Evolutionary conservation across 2,888 invertebrate genomes (phyloP), one percentile per base, ranked within the genome.

Genomic region (Lithosia quadra): DNA sequence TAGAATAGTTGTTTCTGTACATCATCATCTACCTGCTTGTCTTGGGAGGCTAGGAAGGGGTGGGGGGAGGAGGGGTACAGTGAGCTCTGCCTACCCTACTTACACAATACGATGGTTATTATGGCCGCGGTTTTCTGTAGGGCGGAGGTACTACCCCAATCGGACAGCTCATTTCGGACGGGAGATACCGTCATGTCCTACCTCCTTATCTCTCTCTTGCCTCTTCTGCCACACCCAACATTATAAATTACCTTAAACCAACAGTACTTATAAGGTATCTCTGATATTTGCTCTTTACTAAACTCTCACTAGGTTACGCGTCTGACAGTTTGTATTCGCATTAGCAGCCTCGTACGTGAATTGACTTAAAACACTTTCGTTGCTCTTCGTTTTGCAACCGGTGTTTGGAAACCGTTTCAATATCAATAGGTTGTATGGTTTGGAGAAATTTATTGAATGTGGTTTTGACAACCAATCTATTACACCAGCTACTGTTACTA

Each of bases 331-430:
- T 61, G 61, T 57, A 34, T 33, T 21, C 43, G 28, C 57, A 69
- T 65, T 65, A 61, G 56, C 64, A 60, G n/a, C 34, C 22, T 13
- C 59, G 33, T 59, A 58, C 62, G 62, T 49, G 24, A 63, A 63
- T 58, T 24, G 33, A 57, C 57, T 24, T 65, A 18, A 58, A 68
- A 63, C 33, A 58, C 62, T 67, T 63, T 68, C 63, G 18, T 57
- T 64, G 49, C 24, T 13, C 15, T 15, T 28, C 21, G 22, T 62
- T 56, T 62, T 57, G 56, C 61, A 67, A 67, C 34, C 9, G 15
- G 43, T 57, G 8, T 49, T 49, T 49, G 49, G 49, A 49, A 49
- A 49, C 49, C 43, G 43, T 43, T 43, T 5, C 43, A 43, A 18
- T 43, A 34, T 34, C 34, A 1, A 34, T 10, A 10, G n/a, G n/a